Percentiles rank a stretch among this genome's conserved stretches.
Evolutionary conservation across 2,888 invertebrate genomes (phyloP).

Genomic region (Sturmia bella): DNA sequence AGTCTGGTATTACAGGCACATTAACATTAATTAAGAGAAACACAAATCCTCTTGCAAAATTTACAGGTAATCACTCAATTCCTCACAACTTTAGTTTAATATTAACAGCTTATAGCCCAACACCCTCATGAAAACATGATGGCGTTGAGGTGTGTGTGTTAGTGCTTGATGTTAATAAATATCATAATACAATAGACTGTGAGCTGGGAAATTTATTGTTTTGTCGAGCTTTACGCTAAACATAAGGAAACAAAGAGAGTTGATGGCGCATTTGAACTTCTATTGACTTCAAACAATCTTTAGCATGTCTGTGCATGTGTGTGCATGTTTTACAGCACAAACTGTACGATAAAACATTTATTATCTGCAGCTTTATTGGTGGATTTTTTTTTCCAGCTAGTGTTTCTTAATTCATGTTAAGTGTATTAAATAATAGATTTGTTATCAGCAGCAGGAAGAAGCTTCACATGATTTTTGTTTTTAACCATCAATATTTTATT

Average conservation of each 20-base stretch:
- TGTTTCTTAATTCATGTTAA: no score
- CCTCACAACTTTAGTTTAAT: conserved; percentile 29
- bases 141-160: not conserved
- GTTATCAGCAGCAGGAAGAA: no score
- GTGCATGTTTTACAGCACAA: no score
- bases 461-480: no score
- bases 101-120: conserved; percentile 4
- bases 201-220: conserved; percentile 62
- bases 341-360: no score
- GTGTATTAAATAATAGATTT: no score
- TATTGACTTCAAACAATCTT: conserved; percentile 14
- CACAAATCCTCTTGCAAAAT: no score
- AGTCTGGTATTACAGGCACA: no score
- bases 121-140: not conserved
- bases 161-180: conserved; percentile 32
- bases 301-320: not conserved
- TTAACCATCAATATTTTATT: no score
- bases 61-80: not conserved
- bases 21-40: no score
- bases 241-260: not conserved
- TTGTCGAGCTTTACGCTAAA: conserved; percentile 25
- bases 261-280: not conserved
- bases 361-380: no score
- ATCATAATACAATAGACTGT: conserved; percentile 60
- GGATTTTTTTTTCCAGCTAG: no score